A percentile compares a stretch with the other conserved stretches of the same genome.
These are phyloP conservation scores for Microcebus lehilahytsara DNA, from an alignment of 2,113 vertebrate species.

Conservation along the genomic window DNA sequence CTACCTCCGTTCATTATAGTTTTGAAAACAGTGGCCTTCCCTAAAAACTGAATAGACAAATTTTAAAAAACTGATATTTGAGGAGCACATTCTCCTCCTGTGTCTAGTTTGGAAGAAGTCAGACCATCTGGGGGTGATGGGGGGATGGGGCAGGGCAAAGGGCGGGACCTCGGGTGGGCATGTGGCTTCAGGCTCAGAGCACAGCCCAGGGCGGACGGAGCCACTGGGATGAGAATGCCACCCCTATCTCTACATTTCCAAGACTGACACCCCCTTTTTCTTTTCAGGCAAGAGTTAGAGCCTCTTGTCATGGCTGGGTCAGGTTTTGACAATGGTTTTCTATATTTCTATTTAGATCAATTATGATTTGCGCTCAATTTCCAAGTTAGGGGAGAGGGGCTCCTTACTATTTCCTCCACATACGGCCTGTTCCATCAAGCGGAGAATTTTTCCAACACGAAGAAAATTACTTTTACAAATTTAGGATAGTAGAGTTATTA, in stretches of 20 bases:
- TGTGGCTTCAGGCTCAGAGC: not conserved
- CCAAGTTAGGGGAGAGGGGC: not conserved
- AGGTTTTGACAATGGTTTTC: not conserved
- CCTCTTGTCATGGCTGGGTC: not conserved
- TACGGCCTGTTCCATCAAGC: not conserved
- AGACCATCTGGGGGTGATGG: not conserved
- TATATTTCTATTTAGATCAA: not conserved
- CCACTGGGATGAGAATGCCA: rapidly evolving
- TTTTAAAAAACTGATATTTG: not conserved
- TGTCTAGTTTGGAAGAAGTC: not conserved
- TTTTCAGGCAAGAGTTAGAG: not conserved
- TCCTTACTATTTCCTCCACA: not conserved
- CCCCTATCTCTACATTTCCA: not conserved
- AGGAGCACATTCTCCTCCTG: not conserved
- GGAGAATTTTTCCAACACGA: not conserved
- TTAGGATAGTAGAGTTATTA: not conserved
- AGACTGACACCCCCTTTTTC: not conserved
- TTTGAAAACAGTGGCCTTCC: not conserved
- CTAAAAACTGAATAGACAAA: not conserved
- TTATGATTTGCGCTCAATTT: constrained; percentile 30
- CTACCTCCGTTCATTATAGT: not conserved
- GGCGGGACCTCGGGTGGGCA: not conserved
- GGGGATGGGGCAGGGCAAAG: no score
- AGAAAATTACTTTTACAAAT: not conserved
- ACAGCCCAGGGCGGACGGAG: no score